Evolutionary conservation across 1,140 invertebrate genomes (phyloP), one percentile per base, ranked within the genome.

Genomic region (Halictus rubicundus): DNA sequence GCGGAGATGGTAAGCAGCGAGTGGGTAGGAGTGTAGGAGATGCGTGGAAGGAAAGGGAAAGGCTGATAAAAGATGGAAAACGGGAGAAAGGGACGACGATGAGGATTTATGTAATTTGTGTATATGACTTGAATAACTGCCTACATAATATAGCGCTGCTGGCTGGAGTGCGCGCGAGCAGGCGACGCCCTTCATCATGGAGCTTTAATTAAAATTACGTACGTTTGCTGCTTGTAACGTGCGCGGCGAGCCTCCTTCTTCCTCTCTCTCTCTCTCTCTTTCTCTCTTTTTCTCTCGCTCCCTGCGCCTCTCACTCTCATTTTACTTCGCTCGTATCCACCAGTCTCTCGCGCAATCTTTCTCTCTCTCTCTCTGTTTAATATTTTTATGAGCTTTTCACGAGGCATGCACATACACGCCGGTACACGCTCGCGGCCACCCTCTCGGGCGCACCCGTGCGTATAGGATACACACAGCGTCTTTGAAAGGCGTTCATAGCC

Each of bases 191-290:
- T 90, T 83, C 88, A 87, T 88, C 89, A 83, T 87, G 87, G 82
- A 84, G 88, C 86, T 92, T 92, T 92, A 92, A 93, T 93, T 93
- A 93, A 93, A 93, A 92, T 93, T 92, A 92, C 90, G 88, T 90
- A 88, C 88, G 87, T 90, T 90, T 88, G 84, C 86, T 78, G 84
- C 81, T 85, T 87, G 86, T 89, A 88, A 90, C 88, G 82, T 83
- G 84, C 84, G 65, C 80, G 66, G 66, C 66, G 64, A 61, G 54
- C 71, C 42, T 61, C 78, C 66, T 85, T 42, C 78, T 57, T 46
- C 61, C n/a, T 39, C 52, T 39, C 6, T 49, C 25, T 4, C 19
- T 52, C 64, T 27, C 52, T 39, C 6, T 49, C 25, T 4, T 9
- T 52, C 64, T 27, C 0, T 14, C 37, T 21, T 46, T 5, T 10